phyloP scores from a whole-genome alignment of 2,888 invertebrate genomes.

The Ornithoptera priamus region DNA sequence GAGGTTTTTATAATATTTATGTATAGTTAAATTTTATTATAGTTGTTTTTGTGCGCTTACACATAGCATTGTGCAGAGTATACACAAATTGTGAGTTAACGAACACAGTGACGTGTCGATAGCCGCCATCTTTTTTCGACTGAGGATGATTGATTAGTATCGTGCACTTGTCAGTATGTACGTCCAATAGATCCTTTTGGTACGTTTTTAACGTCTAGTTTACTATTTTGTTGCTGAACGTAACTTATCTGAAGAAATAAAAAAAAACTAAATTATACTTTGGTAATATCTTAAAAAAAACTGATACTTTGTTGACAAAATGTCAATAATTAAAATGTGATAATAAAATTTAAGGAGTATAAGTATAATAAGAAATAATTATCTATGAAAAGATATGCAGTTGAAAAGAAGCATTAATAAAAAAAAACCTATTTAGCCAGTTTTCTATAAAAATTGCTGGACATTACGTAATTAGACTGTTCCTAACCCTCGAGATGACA shows the following conservation, averaged over 20 bases:
- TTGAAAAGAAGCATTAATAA: too few relatives aligned
- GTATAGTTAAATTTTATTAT: background rate
- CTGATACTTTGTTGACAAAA: too few relatives aligned
- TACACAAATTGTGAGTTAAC: conserved; percentile 6
- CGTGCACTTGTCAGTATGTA: conserved; percentile 4
- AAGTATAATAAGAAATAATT: background rate
- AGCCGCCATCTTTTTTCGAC: conserved; percentile 7
- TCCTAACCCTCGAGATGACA: conserved; percentile 14
- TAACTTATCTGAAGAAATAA: background rate
- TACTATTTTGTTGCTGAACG: background rate
- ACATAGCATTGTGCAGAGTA: background rate
- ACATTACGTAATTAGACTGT: conserved; percentile 19
- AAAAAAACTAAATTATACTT: background rate
- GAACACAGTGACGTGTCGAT: conserved; percentile 1
- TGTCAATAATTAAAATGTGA: too few relatives aligned
- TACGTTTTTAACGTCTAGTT: background rate
- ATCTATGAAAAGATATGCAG: too few relatives aligned
- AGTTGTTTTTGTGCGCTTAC: too few relatives aligned
- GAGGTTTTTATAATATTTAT: too few relatives aligned
- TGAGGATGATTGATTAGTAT: conserved; percentile 20
- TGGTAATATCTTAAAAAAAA: too few relatives aligned
- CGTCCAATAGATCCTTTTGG: conserved; percentile 3
- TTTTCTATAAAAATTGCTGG: background rate
- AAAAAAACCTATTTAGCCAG: background rate
- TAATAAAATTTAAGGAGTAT: too few relatives aligned